A percentile compares a stretch with the other conserved stretches of the same genome.
Conservation (phyloP, 2,113 vertebrate species). For the Uropsilus gracilis region DNA sequence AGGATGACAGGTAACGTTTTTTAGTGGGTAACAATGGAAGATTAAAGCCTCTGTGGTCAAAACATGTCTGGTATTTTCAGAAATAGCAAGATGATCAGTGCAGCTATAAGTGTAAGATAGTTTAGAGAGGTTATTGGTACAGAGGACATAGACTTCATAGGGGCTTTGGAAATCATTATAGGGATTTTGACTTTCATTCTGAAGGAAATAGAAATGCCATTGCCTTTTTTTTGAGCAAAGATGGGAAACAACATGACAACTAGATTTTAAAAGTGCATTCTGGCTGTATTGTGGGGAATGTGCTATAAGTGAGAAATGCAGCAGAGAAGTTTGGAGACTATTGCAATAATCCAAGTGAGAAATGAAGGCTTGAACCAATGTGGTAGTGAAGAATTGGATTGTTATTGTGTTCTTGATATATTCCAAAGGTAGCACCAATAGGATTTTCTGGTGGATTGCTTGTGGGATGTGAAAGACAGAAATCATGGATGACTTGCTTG, state of each 20-base stretch:
- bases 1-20: neutral
- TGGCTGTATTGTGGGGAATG: neutral
- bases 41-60: neutral
- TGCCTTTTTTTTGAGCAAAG: slow-evolving; percentile 8
- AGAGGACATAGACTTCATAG: neutral
- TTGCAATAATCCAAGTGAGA: neutral
- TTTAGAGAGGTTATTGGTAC: neutral
- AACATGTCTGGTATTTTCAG: neutral
- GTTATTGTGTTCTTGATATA: neutral
- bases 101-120: neutral
- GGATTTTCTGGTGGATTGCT: neutral
- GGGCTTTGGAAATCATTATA: neutral
- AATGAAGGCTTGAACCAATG: neutral
- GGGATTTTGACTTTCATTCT: neutral
- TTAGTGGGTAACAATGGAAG: neutral
- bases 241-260: neutral
- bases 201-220: neutral
- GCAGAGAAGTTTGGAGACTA: neutral
- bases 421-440: neutral
- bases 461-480: neutral
- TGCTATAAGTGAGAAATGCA: neutral
- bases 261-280: slow-evolving; percentile 39
- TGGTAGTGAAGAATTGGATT: neutral
- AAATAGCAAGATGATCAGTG: neutral
- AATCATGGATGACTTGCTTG: neutral